Evolutionary conservation across 1,140 invertebrate species (phyloP).

Genomic region (Orius insidiosus): DNA sequence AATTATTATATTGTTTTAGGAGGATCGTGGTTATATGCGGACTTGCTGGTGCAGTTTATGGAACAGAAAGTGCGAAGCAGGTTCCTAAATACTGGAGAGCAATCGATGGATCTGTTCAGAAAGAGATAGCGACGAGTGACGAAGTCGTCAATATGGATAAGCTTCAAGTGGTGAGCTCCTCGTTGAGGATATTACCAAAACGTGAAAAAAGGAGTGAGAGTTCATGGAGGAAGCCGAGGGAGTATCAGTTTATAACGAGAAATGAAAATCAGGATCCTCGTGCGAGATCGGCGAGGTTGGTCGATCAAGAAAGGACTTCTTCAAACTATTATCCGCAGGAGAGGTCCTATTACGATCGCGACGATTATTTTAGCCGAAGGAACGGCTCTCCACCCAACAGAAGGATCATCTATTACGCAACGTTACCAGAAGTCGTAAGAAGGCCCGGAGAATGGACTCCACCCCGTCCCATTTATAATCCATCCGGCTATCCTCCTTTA

Average conservation of each 20-base stretch:
- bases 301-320: constrained; percentile 1
- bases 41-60: neutral
- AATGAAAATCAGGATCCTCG: neutral
- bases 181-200: constrained; percentile 8
- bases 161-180: constrained; percentile 9
- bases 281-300: neutral
- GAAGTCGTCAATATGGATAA: neutral
- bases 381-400: neutral
- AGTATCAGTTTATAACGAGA: constrained; percentile 14
- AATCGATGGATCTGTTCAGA: neutral
- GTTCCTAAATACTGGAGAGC: too few species aligned
- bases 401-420: constrained; percentile 32
- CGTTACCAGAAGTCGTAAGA: constrained; percentile 28
- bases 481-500: neutral
- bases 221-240: constrained; percentile 12
- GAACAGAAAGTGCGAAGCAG: neutral
- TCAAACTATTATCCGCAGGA: constrained; percentile 10
- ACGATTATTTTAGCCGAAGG: constrained; percentile 3
- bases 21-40: neutral
- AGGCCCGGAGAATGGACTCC: constrained; percentile 24
- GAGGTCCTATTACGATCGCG: neutral
- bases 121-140: neutral
- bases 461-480: constrained; percentile 1
- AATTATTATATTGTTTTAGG: neutral
- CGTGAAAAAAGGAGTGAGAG: constrained; percentile 1